Percentiles rank a stretch among this genome's conserved stretches.
phyloP scores from a whole-genome alignment of 2,888 invertebrate species.

The Sialis lutaria region DNA sequence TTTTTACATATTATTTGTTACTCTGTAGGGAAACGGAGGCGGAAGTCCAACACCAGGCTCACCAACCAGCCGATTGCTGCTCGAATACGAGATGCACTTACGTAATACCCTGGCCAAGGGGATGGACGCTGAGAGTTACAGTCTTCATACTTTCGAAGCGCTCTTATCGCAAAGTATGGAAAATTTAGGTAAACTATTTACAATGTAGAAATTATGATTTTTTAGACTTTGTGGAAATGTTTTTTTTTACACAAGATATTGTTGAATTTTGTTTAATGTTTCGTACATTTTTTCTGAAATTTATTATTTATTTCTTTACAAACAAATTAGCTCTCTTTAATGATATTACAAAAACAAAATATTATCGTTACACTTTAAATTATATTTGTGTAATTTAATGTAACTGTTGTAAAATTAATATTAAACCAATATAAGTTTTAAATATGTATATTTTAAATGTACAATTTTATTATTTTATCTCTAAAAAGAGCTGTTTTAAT shows the following conservation, averaged over 20 bases:
- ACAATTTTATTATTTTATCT: too few relatives aligned
- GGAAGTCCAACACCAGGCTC: slow-evolving; percentile 58
- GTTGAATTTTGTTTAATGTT: neutral
- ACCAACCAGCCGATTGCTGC: slow-evolving; percentile 64
- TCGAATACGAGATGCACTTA: slow-evolving; percentile 89
- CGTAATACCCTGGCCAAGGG: slow-evolving; percentile 85
- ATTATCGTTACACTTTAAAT: too few relatives aligned
- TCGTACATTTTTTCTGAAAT: neutral
- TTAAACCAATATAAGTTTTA: too few relatives aligned
- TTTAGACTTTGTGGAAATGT: neutral
- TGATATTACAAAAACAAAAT: too few relatives aligned
- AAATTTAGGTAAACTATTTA: slow-evolving; percentile 50
- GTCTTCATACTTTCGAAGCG: slow-evolving; percentile 85
- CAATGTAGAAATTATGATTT: neutral
- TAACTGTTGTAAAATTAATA: too few relatives aligned
- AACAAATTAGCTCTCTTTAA: neutral
- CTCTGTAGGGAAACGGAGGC: slow-evolving; percentile 14
- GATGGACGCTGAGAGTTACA: slow-evolving; percentile 90
- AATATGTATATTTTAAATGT: too few relatives aligned
- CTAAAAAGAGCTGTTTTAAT: too few relatives aligned
- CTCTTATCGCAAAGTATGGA: slow-evolving; percentile 88
- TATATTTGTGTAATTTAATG: too few relatives aligned
- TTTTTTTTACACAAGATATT: neutral
- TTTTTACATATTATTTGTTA: too few relatives aligned
- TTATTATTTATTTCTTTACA: neutral